Percentiles rank a stretch among this genome's conserved stretches.
Evolutionary conservation across 2,888 invertebrate genomes (phyloP).

Genomic region (Oscheius sp.): DNA sequence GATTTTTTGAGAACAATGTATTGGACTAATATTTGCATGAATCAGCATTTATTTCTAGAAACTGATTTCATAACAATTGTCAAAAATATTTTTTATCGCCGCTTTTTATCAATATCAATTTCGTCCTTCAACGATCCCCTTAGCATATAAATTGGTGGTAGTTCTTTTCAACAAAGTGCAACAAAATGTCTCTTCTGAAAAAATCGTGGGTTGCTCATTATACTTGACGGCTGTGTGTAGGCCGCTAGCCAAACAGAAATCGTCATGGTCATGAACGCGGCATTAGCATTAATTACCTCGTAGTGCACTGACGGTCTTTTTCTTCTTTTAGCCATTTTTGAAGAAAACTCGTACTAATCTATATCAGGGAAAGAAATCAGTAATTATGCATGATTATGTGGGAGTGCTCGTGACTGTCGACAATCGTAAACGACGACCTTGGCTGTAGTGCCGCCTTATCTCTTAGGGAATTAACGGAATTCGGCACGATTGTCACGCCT

Average conservation of each 20-base stretch:
- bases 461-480: conserved; percentile 26
- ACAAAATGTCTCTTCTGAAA: too few species aligned
- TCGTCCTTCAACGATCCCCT: too few species aligned
- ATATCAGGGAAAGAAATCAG: too few species aligned
- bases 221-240: conserved; percentile 23
- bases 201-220: conserved; percentile 24
- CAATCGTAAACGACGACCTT: conserved; percentile 28
- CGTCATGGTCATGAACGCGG: conserved; percentile 28
- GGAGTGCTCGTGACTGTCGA: conserved; percentile 24
- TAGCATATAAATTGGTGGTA: too few species aligned
- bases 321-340: background rate
- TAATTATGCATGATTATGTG: conserved; percentile 21
- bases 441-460: conserved; percentile 31
- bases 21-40: too few species aligned
- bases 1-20: too few species aligned
- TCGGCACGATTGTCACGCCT: conserved; percentile 27
- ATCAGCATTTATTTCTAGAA: too few species aligned
- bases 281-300: conserved; percentile 26
- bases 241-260: conserved; percentile 26
- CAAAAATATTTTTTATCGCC: too few species aligned
- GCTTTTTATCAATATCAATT: too few species aligned
- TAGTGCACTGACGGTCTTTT: background rate
- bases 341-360: background rate
- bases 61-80: too few species aligned
- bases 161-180: too few species aligned